phyloP scores from a whole-genome alignment of 2,797 vertebrate species.

The Hybognathus amarus region DNA sequence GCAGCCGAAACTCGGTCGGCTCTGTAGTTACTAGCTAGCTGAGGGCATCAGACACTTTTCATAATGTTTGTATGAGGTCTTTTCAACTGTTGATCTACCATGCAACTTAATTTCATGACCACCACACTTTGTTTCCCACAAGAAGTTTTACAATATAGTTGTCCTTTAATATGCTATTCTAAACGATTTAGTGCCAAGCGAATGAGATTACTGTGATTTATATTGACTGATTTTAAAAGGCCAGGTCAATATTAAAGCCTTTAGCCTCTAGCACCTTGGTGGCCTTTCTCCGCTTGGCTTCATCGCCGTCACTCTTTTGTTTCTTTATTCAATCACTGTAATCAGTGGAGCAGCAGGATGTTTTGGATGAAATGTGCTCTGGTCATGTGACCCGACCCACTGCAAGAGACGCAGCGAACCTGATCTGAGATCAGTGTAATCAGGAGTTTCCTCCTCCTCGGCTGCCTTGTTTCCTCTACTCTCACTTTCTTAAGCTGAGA shows the following conservation, averaged over 20 bases:
- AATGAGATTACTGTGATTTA: constrained; percentile 56
- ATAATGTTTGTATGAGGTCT: neutral
- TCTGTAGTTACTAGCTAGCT: neutral
- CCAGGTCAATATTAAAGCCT: constrained; percentile 58
- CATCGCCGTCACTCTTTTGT: constrained; percentile 39
- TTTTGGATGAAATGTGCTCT: constrained; percentile 60
- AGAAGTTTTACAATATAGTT: constrained; percentile 1
- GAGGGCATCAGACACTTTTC: neutral
- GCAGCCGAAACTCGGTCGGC: neutral
- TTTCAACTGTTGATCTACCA: neutral
- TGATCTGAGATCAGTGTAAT: constrained; percentile 49
- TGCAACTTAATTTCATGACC: neutral
- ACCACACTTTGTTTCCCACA: neutral
- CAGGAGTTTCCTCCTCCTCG: constrained; percentile 20
- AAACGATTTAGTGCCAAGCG: constrained; percentile 13
- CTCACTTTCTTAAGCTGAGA: constrained; percentile 25
- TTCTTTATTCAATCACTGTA: constrained; percentile 55
- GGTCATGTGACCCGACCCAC: constrained; percentile 62
- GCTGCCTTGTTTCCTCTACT: constrained; percentile 27
- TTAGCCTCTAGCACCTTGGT: constrained; percentile 49
- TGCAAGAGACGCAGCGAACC: constrained; percentile 21
- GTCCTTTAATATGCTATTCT: constrained; percentile 5
- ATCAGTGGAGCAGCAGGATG: constrained; percentile 65
- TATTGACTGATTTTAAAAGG: constrained; percentile 46
- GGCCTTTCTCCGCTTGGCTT: constrained; percentile 6